Evolutionary conservation across 2,888 invertebrate genomes (phyloP).

Genomic region (Sphaerophoria taeniata): DNA sequence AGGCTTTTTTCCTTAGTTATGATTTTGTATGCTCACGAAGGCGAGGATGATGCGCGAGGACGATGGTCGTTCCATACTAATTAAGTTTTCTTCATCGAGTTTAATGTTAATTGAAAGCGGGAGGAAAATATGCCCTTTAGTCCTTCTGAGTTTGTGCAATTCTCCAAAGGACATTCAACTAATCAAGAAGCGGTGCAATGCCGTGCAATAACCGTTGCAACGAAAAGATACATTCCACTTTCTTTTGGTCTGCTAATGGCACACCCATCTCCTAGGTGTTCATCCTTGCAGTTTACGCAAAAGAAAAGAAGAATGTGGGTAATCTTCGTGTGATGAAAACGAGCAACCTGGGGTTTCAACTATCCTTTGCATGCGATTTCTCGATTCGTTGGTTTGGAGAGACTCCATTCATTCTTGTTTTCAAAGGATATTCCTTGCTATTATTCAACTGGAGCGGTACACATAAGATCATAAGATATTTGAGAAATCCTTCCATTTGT

Average conservation of each 20-base stretch:
- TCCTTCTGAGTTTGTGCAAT: neutral
- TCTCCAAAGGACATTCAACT: neutral
- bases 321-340: neutral
- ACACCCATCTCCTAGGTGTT: no score
- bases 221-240: no score
- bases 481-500: neutral
- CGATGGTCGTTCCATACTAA: constrained; percentile 38
- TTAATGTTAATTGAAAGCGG: constrained; percentile 50
- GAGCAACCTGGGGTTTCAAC: neutral
- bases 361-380: neutral
- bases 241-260: neutral
- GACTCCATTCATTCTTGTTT: no score
- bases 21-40: neutral
- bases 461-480: no score
- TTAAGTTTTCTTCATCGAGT: constrained; percentile 41
- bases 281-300: no score
- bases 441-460: no score
- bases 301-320: no score
- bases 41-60: neutral
- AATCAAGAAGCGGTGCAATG: constrained; percentile 2
- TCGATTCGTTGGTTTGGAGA: no score
- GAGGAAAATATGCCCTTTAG: constrained; percentile 53
- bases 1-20: neutral
- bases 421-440: no score
- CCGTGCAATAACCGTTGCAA: constrained; percentile 37